A percentile compares a stretch with the other conserved stretches of the same genome.
These are phyloP conservation scores for Agrypnus murinus DNA, from an alignment of 2,888 invertebrate genomes.

Conservation along the genomic window DNA sequence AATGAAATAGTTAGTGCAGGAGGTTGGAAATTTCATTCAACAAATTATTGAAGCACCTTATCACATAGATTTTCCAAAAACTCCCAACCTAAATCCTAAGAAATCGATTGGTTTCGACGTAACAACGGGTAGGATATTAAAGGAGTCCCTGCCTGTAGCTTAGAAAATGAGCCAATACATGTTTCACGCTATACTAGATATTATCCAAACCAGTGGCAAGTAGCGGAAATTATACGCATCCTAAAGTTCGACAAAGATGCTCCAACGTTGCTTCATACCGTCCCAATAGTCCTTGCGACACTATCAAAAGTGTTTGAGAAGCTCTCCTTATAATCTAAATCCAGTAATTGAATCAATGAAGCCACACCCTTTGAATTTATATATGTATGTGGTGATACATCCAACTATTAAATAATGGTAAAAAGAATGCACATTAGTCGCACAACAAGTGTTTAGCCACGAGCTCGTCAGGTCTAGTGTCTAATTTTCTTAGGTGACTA, in stretches of 20 bases:
- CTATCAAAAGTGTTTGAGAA: neutral
- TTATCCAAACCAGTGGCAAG: no score
- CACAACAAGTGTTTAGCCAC: no score
- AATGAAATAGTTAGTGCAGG: constrained; percentile 1
- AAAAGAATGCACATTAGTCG: no score
- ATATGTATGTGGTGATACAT: no score
- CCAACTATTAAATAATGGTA: no score
- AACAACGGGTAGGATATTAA: neutral
- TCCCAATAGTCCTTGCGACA: neutral
- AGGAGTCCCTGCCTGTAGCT: neutral
- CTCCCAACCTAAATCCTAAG: constrained; percentile 8
- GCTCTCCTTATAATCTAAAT: neutral
- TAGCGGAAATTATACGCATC: neutral
- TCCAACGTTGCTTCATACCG: neutral
- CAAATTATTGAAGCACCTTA: constrained; percentile 3
- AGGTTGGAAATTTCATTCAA: neutral
- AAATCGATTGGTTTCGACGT: constrained; percentile 1
- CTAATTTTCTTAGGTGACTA: no score
- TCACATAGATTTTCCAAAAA: constrained; percentile 5
- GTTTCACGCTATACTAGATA: neutral
- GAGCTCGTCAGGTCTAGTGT: no score
- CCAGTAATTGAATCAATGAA: neutral
- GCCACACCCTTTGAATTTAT: no score
- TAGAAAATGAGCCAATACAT: neutral
- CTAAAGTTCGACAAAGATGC: neutral